Evolutionary conservation across 2,113 vertebrate genomes (phyloP).

Genomic region (Octodon degus): DNA sequence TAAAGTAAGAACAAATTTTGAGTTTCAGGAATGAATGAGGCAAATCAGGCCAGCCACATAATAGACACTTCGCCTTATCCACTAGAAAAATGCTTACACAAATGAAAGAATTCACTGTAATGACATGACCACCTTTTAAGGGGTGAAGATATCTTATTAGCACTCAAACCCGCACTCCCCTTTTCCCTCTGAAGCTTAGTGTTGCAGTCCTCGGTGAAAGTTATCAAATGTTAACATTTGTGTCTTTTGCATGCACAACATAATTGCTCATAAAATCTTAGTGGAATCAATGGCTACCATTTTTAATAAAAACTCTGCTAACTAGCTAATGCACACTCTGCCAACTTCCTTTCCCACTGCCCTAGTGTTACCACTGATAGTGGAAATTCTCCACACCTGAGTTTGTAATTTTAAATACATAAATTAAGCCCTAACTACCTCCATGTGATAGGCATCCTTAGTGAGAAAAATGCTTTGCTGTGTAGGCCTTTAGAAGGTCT

Average conservation of each 20-base stretch:
- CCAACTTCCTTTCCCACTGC: neutral
- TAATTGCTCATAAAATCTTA: neutral
- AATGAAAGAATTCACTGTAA: neutral
- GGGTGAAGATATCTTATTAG: neutral
- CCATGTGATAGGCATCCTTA: neutral
- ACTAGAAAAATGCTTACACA: neutral
- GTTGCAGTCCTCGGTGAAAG: neutral
- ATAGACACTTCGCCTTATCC: neutral
- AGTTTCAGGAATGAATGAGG: conserved; percentile 12
- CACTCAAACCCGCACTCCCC: neutral
- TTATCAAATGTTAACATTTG: neutral
- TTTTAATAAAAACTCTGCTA: neutral
- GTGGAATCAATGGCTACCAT: neutral
- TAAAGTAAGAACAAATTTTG: neutral
- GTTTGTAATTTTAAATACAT: neutral
- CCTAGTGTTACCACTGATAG: neutral
- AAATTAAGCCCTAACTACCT: neutral
- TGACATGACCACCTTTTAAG: neutral
- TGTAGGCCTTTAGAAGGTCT: neutral
- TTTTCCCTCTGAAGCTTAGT: neutral
- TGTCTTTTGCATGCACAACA: neutral
- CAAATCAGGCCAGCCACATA: neutral
- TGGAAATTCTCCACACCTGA: neutral
- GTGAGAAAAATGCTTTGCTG: neutral
- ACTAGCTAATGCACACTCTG: neutral